A percentile compares a stretch with the other conserved stretches of the same genome.
These are phyloP conservation scores for Melinopterus prodromus DNA, from an alignment of 2,888 invertebrate genomes.

Conservation along the genomic window DNA sequence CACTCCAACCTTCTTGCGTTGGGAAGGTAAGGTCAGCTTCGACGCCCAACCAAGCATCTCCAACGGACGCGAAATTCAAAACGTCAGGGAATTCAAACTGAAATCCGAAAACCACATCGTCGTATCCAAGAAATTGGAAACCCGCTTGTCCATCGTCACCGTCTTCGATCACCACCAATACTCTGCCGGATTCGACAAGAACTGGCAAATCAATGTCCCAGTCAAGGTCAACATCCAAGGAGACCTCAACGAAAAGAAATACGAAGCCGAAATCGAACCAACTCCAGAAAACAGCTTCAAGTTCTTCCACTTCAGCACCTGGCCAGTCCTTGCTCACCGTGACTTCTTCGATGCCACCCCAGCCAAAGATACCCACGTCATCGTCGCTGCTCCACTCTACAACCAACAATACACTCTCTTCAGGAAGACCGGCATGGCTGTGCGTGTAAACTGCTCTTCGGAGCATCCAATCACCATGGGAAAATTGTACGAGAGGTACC, in stretches of 20 bases:
- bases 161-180: conserved; percentile 67
- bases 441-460: conserved; percentile 64
- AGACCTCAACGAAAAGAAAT: conserved; percentile 60
- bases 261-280: conserved; percentile 63
- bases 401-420: conserved; percentile 43
- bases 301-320: conserved; percentile 67
- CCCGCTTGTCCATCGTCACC: conserved; percentile 71
- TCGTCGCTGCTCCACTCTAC: not conserved
- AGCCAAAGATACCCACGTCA: conserved; percentile 51
- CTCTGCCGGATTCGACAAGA: conserved; percentile 69
- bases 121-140: conserved; percentile 66
- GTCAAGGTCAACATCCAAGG: conserved; percentile 61
- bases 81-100: conserved; percentile 58
- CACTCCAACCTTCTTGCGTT: conserved; percentile 65
- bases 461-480: conserved; percentile 55
- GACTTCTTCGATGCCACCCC: conserved; percentile 67
- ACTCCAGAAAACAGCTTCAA: conserved; percentile 63
- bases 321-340: conserved; percentile 70
- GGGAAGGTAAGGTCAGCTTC: conserved; percentile 63
- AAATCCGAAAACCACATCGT: conserved; percentile 63
- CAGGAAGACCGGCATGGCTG: conserved; percentile 63
- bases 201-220: conserved; percentile 68
- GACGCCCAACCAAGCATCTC: conserved; percentile 57
- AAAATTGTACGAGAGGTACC: not conserved
- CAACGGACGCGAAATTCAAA: conserved; percentile 47